phyloP scores from a whole-genome alignment of 2,113 vertebrate species.

The Naja naja region DNA sequence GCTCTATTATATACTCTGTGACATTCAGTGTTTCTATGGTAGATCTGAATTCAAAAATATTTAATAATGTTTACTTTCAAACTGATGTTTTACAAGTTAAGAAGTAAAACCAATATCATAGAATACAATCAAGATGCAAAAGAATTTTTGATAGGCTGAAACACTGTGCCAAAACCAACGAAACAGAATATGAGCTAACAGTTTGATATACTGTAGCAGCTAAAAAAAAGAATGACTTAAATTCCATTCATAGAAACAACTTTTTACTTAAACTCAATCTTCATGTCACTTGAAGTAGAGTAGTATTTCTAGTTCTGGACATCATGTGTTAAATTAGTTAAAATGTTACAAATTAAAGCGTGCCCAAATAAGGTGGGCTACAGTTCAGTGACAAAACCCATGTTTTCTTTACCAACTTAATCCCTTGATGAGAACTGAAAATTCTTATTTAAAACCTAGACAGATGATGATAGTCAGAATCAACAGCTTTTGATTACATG shows the following conservation, averaged over 20 bases:
- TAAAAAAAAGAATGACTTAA: not conserved
- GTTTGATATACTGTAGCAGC: not conserved
- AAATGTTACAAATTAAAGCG: not conserved
- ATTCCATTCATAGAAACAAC: not conserved
- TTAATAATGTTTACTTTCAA: not conserved
- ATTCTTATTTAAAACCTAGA: not conserved
- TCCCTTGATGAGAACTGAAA: not conserved
- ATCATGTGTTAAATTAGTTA: not conserved
- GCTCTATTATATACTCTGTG: not conserved
- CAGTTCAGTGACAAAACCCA: not conserved
- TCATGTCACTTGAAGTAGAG: not conserved
- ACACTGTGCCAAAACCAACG: not conserved
- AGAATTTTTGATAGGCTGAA: not conserved
- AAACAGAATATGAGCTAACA: not conserved
- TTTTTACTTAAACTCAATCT: not conserved
- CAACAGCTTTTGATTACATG: not conserved
- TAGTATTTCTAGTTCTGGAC: not conserved
- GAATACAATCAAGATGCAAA: not conserved
- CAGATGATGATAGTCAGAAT: not conserved
- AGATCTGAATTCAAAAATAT: not conserved
- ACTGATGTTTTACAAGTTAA: not conserved
- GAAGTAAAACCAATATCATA: not conserved
- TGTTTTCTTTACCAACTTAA: not conserved
- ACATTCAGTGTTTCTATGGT: not conserved
- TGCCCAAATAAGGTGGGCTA: not conserved